A percentile compares a stretch with the other conserved stretches of the same genome.
Conservation (phyloP, 2,888 invertebrate species). For the Eupithecia pulchellata region DNA sequence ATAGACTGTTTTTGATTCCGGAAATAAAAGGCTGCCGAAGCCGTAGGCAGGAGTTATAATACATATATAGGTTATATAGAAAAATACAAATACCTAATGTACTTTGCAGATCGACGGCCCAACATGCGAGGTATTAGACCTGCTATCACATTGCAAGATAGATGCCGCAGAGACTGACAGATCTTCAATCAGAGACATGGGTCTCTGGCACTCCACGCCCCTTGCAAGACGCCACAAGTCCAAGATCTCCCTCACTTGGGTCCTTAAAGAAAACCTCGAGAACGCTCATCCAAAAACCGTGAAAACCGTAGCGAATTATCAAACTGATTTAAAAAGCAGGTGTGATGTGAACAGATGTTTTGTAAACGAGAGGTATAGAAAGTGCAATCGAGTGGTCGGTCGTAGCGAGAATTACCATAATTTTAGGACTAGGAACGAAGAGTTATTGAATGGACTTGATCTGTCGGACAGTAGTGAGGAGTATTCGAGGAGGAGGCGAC, state of each 20-base stretch:
- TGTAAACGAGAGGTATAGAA: conserved; percentile 63
- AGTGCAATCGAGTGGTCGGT: conserved; percentile 72
- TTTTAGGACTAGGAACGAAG: conserved; percentile 75
- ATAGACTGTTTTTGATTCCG: neutral
- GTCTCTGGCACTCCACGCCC: conserved; percentile 81
- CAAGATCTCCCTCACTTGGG: conserved; percentile 91
- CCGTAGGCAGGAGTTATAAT: neutral
- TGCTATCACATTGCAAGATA: conserved; percentile 72
- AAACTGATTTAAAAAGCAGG: conserved; percentile 48
- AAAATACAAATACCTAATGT: too few relatives aligned
- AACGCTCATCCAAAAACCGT: conserved; percentile 60
- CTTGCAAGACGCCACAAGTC: conserved; percentile 80
- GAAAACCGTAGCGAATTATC: conserved; percentile 51
- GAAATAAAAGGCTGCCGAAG: neutral
- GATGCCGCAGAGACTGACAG: conserved; percentile 61
- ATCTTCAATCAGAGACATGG: conserved; percentile 79
- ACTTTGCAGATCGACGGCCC: conserved; percentile 59
- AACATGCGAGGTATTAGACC: conserved; percentile 72
- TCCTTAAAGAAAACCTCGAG: conserved; percentile 87
- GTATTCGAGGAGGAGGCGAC: conserved; percentile 74
- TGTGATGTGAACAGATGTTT: conserved; percentile 49
- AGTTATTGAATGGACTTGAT: conserved; percentile 58
- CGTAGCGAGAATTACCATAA: conserved; percentile 82
- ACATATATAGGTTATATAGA: too few relatives aligned
- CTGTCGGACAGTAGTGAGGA: conserved; percentile 75